Evolutionary conservation across 2,888 invertebrate species (phyloP).

Genomic region (Apotomis capreana): DNA sequence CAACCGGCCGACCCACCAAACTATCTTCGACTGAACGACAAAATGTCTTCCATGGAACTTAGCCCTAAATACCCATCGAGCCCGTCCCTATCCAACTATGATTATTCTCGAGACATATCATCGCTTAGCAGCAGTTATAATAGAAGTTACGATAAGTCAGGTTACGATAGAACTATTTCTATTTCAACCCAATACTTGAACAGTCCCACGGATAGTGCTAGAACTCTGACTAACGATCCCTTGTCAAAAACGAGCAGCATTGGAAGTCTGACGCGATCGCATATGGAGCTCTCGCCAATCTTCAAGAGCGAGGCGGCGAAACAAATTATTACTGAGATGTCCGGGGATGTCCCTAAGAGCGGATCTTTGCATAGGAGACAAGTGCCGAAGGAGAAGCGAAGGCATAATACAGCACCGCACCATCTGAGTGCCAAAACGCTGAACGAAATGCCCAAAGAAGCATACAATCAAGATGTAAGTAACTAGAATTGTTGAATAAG

Average conservation of each 20-base stretch:
- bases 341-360: conserved; percentile 81
- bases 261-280: conserved; percentile 72
- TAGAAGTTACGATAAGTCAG: conserved; percentile 69
- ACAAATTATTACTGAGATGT: conserved; percentile 93
- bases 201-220: conserved; percentile 75
- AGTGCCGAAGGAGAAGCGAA: conserved; percentile 91
- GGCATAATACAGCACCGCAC: conserved; percentile 94
- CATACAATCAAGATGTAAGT: conserved; percentile 78
- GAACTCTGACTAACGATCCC: conserved; percentile 77
- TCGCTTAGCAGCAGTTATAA: conserved; percentile 74
- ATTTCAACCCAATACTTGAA: conserved; percentile 76
- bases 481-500: conserved; percentile 4
- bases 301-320: conserved; percentile 94
- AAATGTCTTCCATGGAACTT: conserved; percentile 65
- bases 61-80: conserved; percentile 79
- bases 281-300: conserved; percentile 88
- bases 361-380: conserved; percentile 85
- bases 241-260: conserved; percentile 78
- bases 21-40: conserved; percentile 64
- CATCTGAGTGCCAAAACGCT: conserved; percentile 86
- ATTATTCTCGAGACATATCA: conserved; percentile 74
- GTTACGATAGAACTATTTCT: conserved; percentile 70
- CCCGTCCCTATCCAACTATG: conserved; percentile 77
- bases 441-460: conserved; percentile 81
- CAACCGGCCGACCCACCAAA: conserved; percentile 62